Percentiles rank a stretch among this genome's conserved stretches.
These are phyloP conservation scores for Cynoglossus semilaevis DNA, from an alignment of 2,113 vertebrate species.

Conservation along the genomic window DNA sequence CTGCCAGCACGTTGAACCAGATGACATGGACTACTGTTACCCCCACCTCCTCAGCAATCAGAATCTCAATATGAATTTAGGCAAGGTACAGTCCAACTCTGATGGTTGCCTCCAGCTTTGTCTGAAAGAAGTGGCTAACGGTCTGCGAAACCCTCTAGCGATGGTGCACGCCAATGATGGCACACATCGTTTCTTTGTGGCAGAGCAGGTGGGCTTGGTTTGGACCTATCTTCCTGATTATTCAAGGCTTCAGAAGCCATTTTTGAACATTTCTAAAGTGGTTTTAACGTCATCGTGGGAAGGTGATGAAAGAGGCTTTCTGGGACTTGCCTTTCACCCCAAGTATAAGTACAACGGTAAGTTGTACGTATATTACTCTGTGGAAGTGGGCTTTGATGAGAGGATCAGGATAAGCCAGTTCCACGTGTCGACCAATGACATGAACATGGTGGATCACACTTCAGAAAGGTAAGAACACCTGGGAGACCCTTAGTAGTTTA, in stretches of 20 bases:
- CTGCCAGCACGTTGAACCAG: slow-evolving; percentile 82
- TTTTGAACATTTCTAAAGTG: slow-evolving; percentile 85
- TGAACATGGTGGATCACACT: slow-evolving; percentile 86
- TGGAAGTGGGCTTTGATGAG: slow-evolving; percentile 83
- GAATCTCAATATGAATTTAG: slow-evolving; percentile 82
- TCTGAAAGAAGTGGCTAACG: slow-evolving; percentile 86
- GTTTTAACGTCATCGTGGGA: slow-evolving; percentile 96
- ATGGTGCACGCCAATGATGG: slow-evolving; percentile 92
- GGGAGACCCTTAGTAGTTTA: too few relatives aligned
- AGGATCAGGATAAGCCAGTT: slow-evolving; percentile 96
- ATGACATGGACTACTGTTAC: slow-evolving; percentile 91
- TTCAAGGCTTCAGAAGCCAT: slow-evolving; percentile 83
- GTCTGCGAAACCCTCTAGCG: slow-evolving; percentile 87
- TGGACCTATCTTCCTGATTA: slow-evolving; percentile 88
- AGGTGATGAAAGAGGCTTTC: slow-evolving; percentile 94
- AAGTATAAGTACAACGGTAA: slow-evolving; percentile 84
- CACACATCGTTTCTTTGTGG: slow-evolving; percentile 91
- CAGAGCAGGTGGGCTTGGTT: slow-evolving; percentile 92
- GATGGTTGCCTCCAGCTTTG: slow-evolving; percentile 93
- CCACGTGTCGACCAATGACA: slow-evolving; percentile 80
- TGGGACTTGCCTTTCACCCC: slow-evolving; percentile 90
- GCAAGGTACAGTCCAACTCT: slow-evolving; percentile 75
- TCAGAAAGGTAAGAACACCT: slow-evolving; percentile 86
- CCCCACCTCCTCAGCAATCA: slow-evolving; percentile 82
- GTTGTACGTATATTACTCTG: slow-evolving; percentile 92